Evolutionary conservation across 2,113 vertebrate genomes (phyloP), one percentile per base, ranked within the genome.

Genomic region (Microcebus jonahi): DNA sequence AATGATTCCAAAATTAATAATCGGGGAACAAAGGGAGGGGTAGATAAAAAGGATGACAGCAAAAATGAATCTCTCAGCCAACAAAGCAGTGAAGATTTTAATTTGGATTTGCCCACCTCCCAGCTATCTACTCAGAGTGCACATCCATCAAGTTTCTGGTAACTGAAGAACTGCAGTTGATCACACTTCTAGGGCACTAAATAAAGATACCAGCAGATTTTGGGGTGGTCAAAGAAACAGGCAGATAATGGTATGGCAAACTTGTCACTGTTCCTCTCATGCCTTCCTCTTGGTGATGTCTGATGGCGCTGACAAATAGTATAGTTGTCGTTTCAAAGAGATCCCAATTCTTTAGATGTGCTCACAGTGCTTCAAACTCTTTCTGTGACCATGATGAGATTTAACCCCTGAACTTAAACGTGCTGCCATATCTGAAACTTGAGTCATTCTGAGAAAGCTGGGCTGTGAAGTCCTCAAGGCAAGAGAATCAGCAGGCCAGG

Each of bases 1-100:
- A 98, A 98, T 98, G 97, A 98, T 80, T 96, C 90, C 90, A 97
- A 96, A 98, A 98, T 98, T 98, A 98, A 98, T 98, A 98, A 98
- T 97, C 97, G 79, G 76, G 79, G 73, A 97, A 98, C 97, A 98
- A 98, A 97, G 96, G 95, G 88, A 95, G 96, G 88, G 94, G 96
- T 91, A 83, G 59, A 85, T 91, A 97, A 89, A 96, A 45, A 57
- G 48, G 59, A 39, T 98, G 98, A 97, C 87, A 98, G 94, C 39
- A 97, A 90, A 98, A 97, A 98, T 97, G 97, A 98, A 98, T 98
- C 97, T 98, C 96, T 87, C 39, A 80, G 95, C 95, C 87, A 97
- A 94, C 95, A 94, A 97, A 97, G 95, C 76, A 97, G 93, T n/a
- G 20, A 84, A 94, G 97, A 96, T 98, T 98, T 99, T 98, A 98